Evolutionary conservation across 2,113 vertebrate genomes (phyloP).

Genomic region (Elaphurus davidianus): DNA sequence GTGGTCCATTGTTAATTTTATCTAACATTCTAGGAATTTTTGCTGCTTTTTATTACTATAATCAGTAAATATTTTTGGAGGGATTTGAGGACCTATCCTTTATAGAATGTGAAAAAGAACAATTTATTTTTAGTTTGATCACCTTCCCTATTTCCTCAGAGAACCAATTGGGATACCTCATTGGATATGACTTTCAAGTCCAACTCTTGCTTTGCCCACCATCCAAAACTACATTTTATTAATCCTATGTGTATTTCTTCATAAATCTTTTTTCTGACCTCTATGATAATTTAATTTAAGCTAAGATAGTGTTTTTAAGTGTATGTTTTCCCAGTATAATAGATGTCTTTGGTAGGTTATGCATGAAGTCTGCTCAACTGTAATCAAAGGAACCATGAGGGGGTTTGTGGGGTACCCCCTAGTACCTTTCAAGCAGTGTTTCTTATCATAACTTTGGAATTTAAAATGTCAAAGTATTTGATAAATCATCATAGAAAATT

Average conservation of each 20-base stretch:
- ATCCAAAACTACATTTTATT: background rate
- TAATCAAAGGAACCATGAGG: background rate
- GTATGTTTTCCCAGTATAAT: background rate
- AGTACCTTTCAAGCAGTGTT: background rate
- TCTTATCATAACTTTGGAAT: background rate
- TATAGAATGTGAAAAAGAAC: background rate
- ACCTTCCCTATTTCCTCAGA: background rate
- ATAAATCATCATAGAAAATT: background rate
- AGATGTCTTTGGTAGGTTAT: background rate
- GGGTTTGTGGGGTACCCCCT: background rate
- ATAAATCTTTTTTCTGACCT: background rate
- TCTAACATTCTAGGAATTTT: background rate
- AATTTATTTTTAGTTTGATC: background rate
- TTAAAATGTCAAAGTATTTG: background rate
- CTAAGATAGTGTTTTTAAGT: background rate
- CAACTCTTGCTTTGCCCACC: background rate
- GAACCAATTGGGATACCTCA: background rate
- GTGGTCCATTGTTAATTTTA: background rate
- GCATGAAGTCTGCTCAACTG: background rate
- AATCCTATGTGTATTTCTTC: background rate
- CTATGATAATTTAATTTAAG: background rate
- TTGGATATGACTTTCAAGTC: background rate
- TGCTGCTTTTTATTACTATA: background rate
- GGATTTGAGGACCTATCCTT: background rate
- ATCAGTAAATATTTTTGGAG: background rate